A percentile compares a stretch with the other conserved stretches of the same genome.
Conservation (phyloP, 2,888 invertebrate genomes). For the Ptychoptera albimana region DNA sequence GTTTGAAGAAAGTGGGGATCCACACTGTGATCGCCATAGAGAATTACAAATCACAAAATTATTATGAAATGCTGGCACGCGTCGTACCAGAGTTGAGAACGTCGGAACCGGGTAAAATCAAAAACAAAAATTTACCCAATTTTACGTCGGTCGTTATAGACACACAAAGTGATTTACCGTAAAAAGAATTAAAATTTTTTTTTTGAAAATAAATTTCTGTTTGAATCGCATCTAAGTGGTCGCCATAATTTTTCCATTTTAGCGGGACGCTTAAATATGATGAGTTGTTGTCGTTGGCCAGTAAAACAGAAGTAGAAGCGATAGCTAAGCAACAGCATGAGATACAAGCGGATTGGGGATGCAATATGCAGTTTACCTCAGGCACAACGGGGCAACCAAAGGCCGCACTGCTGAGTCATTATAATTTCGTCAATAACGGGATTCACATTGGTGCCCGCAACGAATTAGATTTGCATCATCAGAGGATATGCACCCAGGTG, state of each 20-base stretch:
- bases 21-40: conserved; percentile 50
- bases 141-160: conserved; percentile 42
- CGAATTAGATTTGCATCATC: conserved; percentile 25
- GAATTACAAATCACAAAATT: conserved; percentile 45
- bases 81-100: conserved; percentile 40
- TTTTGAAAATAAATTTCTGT: not conserved
- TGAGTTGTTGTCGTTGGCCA: conserved; percentile 25
- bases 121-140: conserved; percentile 30
- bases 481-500: conserved; percentile 42
- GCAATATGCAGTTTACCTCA: conserved; percentile 72
- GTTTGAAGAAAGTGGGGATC: conserved; percentile 50
- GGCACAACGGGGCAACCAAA: conserved; percentile 67
- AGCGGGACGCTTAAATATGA: conserved; percentile 31
- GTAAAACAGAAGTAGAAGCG: conserved; percentile 13
- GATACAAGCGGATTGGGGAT: conserved; percentile 48
- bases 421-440: conserved; percentile 59
- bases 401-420: conserved; percentile 54
- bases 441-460: conserved; percentile 40
- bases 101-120: conserved; percentile 31
- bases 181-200: conserved; percentile 15
- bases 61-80: conserved; percentile 43
- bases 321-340: conserved; percentile 28
- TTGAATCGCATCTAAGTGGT: not conserved
- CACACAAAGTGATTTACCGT: conserved; percentile 32
- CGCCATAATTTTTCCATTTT: not conserved